Conservation (phyloP, 2,113 vertebrate species). For the Hoplias malabaricus region DNA sequence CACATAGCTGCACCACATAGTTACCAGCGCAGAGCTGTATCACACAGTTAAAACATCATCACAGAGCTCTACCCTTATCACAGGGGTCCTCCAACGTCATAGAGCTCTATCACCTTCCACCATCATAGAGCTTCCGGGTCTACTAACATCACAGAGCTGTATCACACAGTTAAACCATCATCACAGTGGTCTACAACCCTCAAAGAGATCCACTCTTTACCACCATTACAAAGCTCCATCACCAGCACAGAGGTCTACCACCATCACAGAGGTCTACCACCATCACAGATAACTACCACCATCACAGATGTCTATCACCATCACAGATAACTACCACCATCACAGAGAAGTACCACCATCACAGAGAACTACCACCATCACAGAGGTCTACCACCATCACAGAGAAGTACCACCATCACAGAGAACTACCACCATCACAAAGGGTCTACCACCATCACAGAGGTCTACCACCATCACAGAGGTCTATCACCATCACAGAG, state of each 20-base stretch:
- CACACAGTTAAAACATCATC: conserved; percentile 49
- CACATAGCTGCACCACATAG: conserved; percentile 66
- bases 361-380: conserved; percentile 40
- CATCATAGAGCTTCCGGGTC: background rate
- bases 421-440: conserved; percentile 65
- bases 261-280: conserved; percentile 67
- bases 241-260: conserved; percentile 27
- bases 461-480: conserved; percentile 12
- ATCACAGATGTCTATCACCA: conserved; percentile 47
- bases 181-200: conserved; percentile 56
- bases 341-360: conserved; percentile 62
- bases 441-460: conserved; percentile 67
- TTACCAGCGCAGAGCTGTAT: no score
- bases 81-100: conserved; percentile 67
- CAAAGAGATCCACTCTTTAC: conserved; percentile 51
- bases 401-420: background rate
- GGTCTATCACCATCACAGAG: background rate
- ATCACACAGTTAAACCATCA: background rate
- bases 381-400: conserved; percentile 64
- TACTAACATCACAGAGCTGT: conserved; percentile 50
- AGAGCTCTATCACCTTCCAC: conserved; percentile 51
- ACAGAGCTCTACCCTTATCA: background rate
- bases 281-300: conserved; percentile 60
- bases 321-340: conserved; percentile 57
- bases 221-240: conserved; percentile 64